A percentile compares a stretch with the other conserved stretches of the same genome.
Conservation (phyloP, 2,797 vertebrate species). For the Schizopygopsis malacanthus region DNA sequence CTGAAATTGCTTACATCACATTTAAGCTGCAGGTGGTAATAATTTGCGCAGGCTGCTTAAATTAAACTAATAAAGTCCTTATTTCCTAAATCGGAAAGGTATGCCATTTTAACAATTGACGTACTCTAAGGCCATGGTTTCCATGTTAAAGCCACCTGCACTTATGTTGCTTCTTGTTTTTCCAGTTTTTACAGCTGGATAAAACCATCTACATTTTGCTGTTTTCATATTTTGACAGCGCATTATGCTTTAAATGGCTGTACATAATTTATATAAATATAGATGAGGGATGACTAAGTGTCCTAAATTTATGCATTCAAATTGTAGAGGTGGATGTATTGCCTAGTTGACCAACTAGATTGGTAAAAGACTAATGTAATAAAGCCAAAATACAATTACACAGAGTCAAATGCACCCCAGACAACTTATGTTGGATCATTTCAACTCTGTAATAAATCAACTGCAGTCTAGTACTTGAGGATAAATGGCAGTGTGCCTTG, state of each 20-base stretch:
- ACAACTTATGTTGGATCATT: not conserved
- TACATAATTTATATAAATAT: not conserved
- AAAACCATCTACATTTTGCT: not conserved
- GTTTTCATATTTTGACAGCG: not conserved
- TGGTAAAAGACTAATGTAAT: not conserved
- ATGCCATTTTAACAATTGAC: not conserved
- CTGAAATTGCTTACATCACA: slow-evolving; percentile 26
- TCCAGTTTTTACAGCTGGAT: not conserved
- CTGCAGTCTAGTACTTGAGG: not conserved
- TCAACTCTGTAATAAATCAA: slow-evolving; percentile 1
- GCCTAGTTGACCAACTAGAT: not conserved
- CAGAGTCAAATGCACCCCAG: not conserved
- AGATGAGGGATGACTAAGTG: not conserved
- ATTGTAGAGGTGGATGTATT: slow-evolving; percentile 13
- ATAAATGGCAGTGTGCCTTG: slow-evolving; percentile 1
- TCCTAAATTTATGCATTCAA: not conserved
- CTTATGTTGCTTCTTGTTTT: not conserved
- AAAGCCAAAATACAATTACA: slow-evolving; percentile 10
- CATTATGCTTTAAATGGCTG: not conserved
- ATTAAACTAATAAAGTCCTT: slow-evolving; percentile 22
- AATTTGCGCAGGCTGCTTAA: not conserved
- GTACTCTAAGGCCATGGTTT: not conserved
- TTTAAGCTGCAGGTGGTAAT: slow-evolving; percentile 27
- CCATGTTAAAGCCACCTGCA: not conserved
- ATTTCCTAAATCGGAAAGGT: slow-evolving; percentile 32